These are phyloP conservation scores for Limnothrissa miodon DNA, from an alignment of 2,113 vertebrate genomes.

Conservation along the genomic window DNA sequence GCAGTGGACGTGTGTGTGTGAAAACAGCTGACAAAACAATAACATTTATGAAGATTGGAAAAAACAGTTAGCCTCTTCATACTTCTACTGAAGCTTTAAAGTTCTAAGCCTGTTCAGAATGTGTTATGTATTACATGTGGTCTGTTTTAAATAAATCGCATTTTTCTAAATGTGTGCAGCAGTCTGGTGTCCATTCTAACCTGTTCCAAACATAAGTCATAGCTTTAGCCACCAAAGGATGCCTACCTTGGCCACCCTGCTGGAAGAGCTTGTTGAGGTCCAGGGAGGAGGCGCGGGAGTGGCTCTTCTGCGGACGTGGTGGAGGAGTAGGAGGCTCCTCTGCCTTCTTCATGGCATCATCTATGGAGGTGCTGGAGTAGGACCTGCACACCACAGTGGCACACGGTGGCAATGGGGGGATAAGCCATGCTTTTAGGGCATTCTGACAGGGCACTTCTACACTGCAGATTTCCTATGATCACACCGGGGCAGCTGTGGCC, in stretches of 20 bases:
- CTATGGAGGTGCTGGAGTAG: constrained; percentile 92
- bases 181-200: too few species aligned
- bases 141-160: too few species aligned
- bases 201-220: too few species aligned
- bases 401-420: background rate
- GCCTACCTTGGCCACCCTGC: constrained; percentile 81
- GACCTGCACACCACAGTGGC: constrained; percentile 72
- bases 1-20: too few species aligned
- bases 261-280: constrained; percentile 97
- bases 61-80: too few species aligned
- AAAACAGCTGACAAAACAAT: too few species aligned
- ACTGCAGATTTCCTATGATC: background rate
- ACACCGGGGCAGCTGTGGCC: too few species aligned
- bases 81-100: too few species aligned
- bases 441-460: background rate
- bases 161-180: too few species aligned
- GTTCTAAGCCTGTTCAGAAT: too few species aligned
- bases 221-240: background rate
- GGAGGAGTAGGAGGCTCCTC: constrained; percentile 94
- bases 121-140: too few species aligned
- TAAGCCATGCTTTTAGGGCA: background rate
- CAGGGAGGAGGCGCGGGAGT: constrained; percentile 96
- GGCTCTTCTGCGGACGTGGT: constrained; percentile 90
- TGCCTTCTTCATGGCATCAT: constrained; percentile 89
- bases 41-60: too few species aligned